Conservation (phyloP, 2,888 invertebrate species). For the Diogma glabrata region DNA sequence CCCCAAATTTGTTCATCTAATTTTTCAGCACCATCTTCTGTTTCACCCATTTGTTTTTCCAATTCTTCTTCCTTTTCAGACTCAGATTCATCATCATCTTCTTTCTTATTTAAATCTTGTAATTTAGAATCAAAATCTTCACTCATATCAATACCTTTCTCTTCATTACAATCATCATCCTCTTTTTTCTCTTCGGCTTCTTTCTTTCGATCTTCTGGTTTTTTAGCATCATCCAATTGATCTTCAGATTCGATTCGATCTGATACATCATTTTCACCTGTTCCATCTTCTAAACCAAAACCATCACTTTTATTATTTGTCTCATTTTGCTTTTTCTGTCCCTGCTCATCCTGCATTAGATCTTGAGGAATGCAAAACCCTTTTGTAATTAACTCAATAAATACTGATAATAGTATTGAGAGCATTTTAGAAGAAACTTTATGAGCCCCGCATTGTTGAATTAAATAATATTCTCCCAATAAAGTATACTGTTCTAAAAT, state of each 20-base stretch:
- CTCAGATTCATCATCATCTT: slow-evolving; percentile 51
- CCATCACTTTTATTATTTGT: slow-evolving; percentile 52
- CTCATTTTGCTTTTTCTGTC: slow-evolving; percentile 37
- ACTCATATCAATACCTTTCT: slow-evolving; percentile 90
- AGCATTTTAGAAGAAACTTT: slow-evolving; percentile 72
- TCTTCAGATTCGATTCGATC: slow-evolving; percentile 70
- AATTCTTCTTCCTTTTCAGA: slow-evolving; percentile 51
- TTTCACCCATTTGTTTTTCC: slow-evolving; percentile 95
- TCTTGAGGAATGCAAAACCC: slow-evolving; percentile 93
- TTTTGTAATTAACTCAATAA: slow-evolving; percentile 68
- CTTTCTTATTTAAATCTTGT: slow-evolving; percentile 49
- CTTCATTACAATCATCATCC: slow-evolving; percentile 70
- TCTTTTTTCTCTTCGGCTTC: slow-evolving; percentile 52
- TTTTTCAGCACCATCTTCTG: slow-evolving; percentile 73
- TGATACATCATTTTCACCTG: slow-evolving; percentile 86
- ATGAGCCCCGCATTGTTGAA: slow-evolving; percentile 66
- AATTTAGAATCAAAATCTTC: slow-evolving; percentile 88
- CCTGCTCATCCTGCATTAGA: slow-evolving; percentile 60
- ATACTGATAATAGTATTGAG: slow-evolving; percentile 70
- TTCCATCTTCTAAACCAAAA: slow-evolving; percentile 86
- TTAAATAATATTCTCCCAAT: slow-evolving; percentile 66
- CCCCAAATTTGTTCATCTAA: slow-evolving; percentile 74
- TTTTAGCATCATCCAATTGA: slow-evolving; percentile 80
- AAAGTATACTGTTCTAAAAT: slow-evolving; percentile 65
- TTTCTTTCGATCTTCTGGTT: slow-evolving; percentile 58